These are phyloP conservation scores for Sebastes iracundus DNA, from an alignment of 2,797 vertebrate genomes.

Conservation along the genomic window DNA sequence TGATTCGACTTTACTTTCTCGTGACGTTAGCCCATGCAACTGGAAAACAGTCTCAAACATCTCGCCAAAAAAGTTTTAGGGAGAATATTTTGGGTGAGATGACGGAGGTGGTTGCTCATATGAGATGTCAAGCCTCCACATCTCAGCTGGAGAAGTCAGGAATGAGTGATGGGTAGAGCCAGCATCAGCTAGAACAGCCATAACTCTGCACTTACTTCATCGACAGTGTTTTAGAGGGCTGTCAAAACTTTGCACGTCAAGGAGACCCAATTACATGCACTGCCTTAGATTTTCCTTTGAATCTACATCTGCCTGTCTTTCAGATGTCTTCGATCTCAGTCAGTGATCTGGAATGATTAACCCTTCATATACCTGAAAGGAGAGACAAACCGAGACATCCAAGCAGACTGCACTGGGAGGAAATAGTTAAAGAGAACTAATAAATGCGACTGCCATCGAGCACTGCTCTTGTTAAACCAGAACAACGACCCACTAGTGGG, in stretches of 20 bases:
- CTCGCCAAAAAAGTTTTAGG: background rate
- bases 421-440: background rate
- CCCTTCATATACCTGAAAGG: background rate
- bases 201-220: slow-evolving; percentile 22
- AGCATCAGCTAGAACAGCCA: slow-evolving; percentile 38
- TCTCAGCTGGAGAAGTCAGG: slow-evolving; percentile 28
- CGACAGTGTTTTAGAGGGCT: slow-evolving; percentile 14
- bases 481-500: slow-evolving; percentile 10
- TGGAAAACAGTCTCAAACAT: slow-evolving; percentile 14
- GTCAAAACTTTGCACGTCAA: slow-evolving; percentile 38
- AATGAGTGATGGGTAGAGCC: slow-evolving; percentile 25
- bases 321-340: background rate
- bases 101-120: slow-evolving; percentile 22
- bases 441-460: background rate
- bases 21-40: background rate
- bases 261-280: background rate
- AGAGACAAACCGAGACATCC: background rate
- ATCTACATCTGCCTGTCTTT: slow-evolving; percentile 4
- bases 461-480: background rate
- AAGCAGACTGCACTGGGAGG: background rate
- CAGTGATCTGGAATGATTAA: slow-evolving; percentile 20
- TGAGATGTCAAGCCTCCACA: slow-evolving; percentile 27
- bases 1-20: background rate
- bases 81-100: slow-evolving; percentile 18
- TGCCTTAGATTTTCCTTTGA: background rate